Base-by-base conservation (phyloP, 2,113 vertebrate species). In the Baryphthengus martii region DNA sequence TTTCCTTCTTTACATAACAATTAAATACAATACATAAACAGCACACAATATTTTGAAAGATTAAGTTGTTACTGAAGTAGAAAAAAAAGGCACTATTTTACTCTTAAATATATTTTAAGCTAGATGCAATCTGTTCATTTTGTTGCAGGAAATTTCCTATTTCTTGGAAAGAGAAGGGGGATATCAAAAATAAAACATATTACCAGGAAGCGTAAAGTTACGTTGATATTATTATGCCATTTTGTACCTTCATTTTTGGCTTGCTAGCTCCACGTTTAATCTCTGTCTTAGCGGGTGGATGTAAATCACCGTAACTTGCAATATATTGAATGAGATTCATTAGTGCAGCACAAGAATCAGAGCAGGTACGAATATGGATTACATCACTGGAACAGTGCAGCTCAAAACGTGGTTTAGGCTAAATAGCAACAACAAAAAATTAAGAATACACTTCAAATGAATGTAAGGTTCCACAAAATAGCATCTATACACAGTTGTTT, bases 271-370 rank as follows among this genome's bases (percentile, higher is more conserved):
- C 98, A 62, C 97, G 97, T 65, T 98, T 98, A 65, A 96, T 39
- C 44, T 99, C 99, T 15, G 94, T 96, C 85, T 98, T 98, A 68
- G 93, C 3, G 5, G 99, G 98, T 6, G 98, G 98, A 55, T 99
- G 93, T 17, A 99, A 93, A 96, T 99, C 99, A 65, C 99, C 99
- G 0, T 99, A 99, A 96, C 98, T 99, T 59, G 99, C 99, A 25
- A 99, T 97, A 68, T 99, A 99, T 59, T 99, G 99, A 89, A 99
- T 99, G 28, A 99, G 99, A 88, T 99, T 99, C 99, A 99, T 99
- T 21, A 99, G 97, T 1, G 99, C 99, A 8, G 99, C 99, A 82
- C 99, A 99, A 0, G 99, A 99, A 94, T 99, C 99, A 0, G 99
- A 99, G 96, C 99, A 99, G 0, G 99, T 99, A 81, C 99, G 97